These are phyloP conservation scores for Salvelinus alpinus DNA, from an alignment of 2,113 vertebrate species.

Conservation along the genomic window DNA sequence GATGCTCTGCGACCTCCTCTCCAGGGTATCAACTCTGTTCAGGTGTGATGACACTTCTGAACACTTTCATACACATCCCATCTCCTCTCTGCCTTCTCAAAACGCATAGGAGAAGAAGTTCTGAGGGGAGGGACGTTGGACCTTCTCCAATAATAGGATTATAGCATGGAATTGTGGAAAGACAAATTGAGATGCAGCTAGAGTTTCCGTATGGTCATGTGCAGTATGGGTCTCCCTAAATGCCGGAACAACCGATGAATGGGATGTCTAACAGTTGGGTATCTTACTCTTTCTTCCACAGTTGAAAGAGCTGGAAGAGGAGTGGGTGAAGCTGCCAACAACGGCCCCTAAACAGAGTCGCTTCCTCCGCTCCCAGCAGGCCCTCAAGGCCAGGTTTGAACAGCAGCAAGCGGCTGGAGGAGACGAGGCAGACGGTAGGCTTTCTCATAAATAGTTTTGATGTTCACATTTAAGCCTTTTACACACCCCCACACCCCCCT, in stretches of 20 bases:
- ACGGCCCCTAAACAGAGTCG: slow-evolving; percentile 84
- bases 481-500: no score
- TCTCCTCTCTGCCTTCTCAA: no score
- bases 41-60: slow-evolving; percentile 71
- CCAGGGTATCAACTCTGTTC: slow-evolving; percentile 93
- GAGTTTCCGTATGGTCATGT: neutral
- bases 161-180: no score
- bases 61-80: neutral
- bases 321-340: slow-evolving; percentile 91
- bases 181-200: no score
- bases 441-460: neutral
- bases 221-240: neutral
- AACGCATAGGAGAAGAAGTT: no score
- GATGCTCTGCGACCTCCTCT: slow-evolving; percentile 90
- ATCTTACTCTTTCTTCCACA: slow-evolving; percentile 45
- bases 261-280: neutral
- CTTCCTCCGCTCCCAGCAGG: slow-evolving; percentile 96
- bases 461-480: no score
- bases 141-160: no score
- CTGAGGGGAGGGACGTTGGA: no score
- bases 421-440: slow-evolving; percentile 84
- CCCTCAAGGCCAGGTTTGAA: slow-evolving; percentile 92
- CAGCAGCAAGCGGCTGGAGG: slow-evolving; percentile 87
- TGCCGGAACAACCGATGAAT: neutral
- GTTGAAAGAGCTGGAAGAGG: slow-evolving; percentile 97